Evolutionary conservation across 1,140 invertebrate genomes (phyloP).

Genomic region (Mya arenaria): DNA sequence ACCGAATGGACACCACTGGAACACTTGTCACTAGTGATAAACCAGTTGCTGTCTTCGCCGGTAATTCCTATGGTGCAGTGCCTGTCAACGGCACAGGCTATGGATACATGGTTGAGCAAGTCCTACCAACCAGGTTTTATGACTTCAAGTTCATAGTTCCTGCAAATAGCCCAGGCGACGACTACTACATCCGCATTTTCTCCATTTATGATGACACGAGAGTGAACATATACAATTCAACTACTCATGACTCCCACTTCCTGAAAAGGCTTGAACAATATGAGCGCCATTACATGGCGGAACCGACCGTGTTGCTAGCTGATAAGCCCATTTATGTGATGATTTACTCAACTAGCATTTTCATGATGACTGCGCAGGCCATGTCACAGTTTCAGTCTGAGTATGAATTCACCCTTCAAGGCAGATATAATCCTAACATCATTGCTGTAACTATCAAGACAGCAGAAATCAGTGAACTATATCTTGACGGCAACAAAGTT

Average conservation of each 20-base stretch:
- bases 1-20: not conserved
- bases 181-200: constrained; percentile 13
- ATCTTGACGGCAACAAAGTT: not conserved
- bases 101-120: constrained; percentile 8
- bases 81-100: not conserved
- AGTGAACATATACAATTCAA: not conserved
- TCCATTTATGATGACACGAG: not conserved
- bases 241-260: not conserved
- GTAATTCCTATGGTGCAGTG: not conserved
- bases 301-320: not conserved
- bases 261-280: not conserved
- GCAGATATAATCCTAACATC: not conserved
- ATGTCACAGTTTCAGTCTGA: not conserved
- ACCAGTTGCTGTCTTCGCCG: constrained; percentile 6
- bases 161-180: not conserved
- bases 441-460: constrained; percentile 4
- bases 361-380: constrained; percentile 12
- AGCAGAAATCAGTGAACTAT: not conserved
- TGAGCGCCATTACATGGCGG: not conserved
- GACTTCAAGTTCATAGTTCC: constrained; percentile 7
- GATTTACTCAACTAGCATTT: not conserved
- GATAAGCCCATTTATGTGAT: constrained; percentile 12
- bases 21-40: constrained; percentile 16
- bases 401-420: not conserved
- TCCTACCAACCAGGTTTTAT: not conserved